phyloP scores from a whole-genome alignment of 2,888 invertebrate genomes.

The Pyrrhosoma nymphula region DNA sequence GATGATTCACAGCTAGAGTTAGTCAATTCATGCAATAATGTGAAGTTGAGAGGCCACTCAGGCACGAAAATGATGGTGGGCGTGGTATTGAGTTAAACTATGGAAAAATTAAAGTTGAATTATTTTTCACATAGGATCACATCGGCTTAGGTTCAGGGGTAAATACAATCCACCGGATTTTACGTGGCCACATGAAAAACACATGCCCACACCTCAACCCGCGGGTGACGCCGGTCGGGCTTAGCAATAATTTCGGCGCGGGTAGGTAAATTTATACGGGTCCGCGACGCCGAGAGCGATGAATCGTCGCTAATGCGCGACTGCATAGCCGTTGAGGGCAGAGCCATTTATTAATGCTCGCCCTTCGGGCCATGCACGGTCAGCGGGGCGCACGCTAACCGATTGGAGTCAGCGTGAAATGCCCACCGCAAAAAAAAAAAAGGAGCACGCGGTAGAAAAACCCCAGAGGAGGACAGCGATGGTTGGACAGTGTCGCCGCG shows the following conservation, averaged over 20 bases:
- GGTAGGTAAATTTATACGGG: not conserved
- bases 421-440: not conserved
- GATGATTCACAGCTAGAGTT: too few species aligned
- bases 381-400: not conserved
- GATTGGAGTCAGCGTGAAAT: slow-evolving; percentile 12
- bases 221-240: not conserved
- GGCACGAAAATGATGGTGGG: too few species aligned
- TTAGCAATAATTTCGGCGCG: not conserved
- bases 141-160: too few species aligned
- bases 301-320: not conserved
- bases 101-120: too few species aligned
- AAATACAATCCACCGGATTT: too few species aligned
- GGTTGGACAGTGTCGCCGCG: not conserved
- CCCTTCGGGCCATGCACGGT: not conserved
- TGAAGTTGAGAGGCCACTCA: too few species aligned
- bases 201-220: too few species aligned
- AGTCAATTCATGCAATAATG: too few species aligned
- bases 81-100: too few species aligned
- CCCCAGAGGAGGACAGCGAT: not conserved
- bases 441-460: not conserved
- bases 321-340: not conserved
- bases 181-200: too few species aligned
- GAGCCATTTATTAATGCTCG: not conserved
- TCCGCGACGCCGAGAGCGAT: not conserved
- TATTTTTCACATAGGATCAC: too few species aligned